Percentiles rank a stretch among this genome's conserved stretches.
phyloP scores from a whole-genome alignment of 2,888 invertebrate species.

The Sabatieria punctata region DNA sequence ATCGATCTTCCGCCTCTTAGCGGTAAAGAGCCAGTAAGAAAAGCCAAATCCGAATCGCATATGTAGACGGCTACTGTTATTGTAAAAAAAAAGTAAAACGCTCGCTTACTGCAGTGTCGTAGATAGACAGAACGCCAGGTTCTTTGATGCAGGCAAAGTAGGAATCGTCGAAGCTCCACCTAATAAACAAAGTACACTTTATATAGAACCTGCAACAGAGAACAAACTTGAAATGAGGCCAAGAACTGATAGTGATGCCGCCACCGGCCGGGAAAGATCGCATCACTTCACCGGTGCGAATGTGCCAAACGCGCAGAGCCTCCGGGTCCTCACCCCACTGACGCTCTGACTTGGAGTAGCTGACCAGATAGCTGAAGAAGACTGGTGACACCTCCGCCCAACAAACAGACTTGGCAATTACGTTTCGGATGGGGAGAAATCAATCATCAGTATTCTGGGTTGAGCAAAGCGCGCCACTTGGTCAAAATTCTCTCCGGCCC shows the following conservation, averaged over 20 bases:
- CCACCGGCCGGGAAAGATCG: slow-evolving; percentile 64
- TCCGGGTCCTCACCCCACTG: slow-evolving; percentile 43
- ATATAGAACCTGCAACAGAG: not conserved
- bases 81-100: too few species aligned
- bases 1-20: too few species aligned
- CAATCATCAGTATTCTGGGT: slow-evolving; percentile 73
- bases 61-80: too few species aligned
- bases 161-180: slow-evolving; percentile 84
- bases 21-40: too few species aligned
- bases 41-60: too few species aligned
- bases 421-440: slow-evolving; percentile 93
- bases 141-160: slow-evolving; percentile 78
- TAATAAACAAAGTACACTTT: slow-evolving; percentile 13
- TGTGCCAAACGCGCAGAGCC: slow-evolving; percentile 82
- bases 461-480: slow-evolving; percentile 70
- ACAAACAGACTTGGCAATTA: too few species aligned
- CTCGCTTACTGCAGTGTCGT: slow-evolving; percentile 51
- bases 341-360: slow-evolving; percentile 56
- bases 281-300: slow-evolving; percentile 78
- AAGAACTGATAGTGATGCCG: slow-evolving; percentile 16
- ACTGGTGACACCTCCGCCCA: not conserved
- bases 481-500: slow-evolving; percentile 84
- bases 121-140: slow-evolving; percentile 31
- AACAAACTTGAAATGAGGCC: slow-evolving; percentile 12
- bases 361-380: slow-evolving; percentile 57